Evolutionary conservation across 30 jellyfish, hydroid and myxozoan species (phyloP), one percentile per base, ranked within the genome.

Genomic region (Turritopsis rubra): DNA sequence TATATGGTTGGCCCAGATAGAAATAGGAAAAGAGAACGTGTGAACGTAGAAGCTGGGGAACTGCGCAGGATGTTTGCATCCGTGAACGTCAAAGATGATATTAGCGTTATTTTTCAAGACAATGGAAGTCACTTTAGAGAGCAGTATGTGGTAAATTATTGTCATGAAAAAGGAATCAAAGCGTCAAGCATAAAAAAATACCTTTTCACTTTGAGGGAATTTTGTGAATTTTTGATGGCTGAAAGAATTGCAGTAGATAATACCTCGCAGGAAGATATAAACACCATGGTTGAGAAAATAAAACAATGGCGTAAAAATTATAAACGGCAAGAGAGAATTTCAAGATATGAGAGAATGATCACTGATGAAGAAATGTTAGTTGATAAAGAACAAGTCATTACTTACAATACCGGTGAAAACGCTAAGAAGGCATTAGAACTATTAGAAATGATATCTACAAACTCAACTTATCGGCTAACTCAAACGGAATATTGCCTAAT

Each of bases 1-100:
- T 68, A 68, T 68, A 68, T 68, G 77, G 8, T 19, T 68, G 77
- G 77, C 30, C 77, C 77, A n/a, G 77, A 68, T 68, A 23, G 77
- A 23, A 68, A 68, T 68, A 23, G 77, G 17, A 68, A 68, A n/a
- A 27, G 19, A 68, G 77, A 23, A n/a, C 30, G 31, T n/a, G 30
- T 68, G 77, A n/a, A 68, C 77, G 77, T 68, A 68, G 30, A n/a
- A 1, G 77, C 77, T 68, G 77, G 77, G 30, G 77, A 68, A n/a
- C 4, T 68, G 28, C 77, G 77, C 28, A 23, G 77, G 28, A 68
- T 68, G 28, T 68, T 68, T 7, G 31, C 31, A 27, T 23, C 77
- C 30, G 30, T 68, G 30, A 68, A 68, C 30, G 77, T 68, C 30
- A 68, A 68, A 68, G 77, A 68, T 68, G 77, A 68, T 1, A 27